Percentiles rank a stretch among this genome's conserved stretches.
phyloP scores from a whole-genome alignment of 2,888 invertebrate species.

The Pharmacophagus antenor region DNA sequence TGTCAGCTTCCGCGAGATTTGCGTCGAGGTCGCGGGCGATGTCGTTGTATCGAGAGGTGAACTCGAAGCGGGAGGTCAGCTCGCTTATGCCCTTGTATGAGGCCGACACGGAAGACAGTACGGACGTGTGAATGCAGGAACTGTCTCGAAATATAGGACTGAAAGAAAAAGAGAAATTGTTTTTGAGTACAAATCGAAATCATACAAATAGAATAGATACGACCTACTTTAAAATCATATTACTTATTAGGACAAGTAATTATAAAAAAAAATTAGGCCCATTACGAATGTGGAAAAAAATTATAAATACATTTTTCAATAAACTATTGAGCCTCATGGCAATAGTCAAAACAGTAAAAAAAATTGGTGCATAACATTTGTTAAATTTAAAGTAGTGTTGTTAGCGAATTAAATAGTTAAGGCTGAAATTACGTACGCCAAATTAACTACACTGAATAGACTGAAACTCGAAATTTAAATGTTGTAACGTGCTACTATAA shows the following conservation, averaged over 20 bases:
- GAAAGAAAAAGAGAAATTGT: conserved; percentile 37
- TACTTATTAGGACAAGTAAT: not conserved
- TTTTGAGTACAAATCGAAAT: not conserved
- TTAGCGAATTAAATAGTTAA: not conserved
- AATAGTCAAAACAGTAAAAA: too few relatives aligned
- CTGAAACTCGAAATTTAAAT: not conserved
- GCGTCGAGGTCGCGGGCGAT: conserved; percentile 94
- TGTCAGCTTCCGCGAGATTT: conserved; percentile 96
- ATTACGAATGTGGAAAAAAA: too few relatives aligned
- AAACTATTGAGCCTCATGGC: too few relatives aligned
- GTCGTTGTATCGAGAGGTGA: conserved; percentile 88
- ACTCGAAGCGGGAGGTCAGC: conserved; percentile 75
- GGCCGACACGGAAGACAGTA: conserved; percentile 89
- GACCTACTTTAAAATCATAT: not conserved
- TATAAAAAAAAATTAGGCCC: not conserved
- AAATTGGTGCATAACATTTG: too few relatives aligned
- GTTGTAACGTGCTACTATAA: not conserved
- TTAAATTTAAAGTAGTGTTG: too few relatives aligned
- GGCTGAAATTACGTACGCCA: not conserved
- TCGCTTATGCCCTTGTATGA: conserved; percentile 88
- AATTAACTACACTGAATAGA: not conserved
- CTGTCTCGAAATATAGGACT: conserved; percentile 89
- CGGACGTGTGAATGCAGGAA: conserved; percentile 89
- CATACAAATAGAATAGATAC: not conserved
- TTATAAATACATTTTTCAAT: too few relatives aligned